These are phyloP conservation scores for Coptodon bakossiorum DNA, from an alignment of 2,113 vertebrate species.

Conservation along the genomic window DNA sequence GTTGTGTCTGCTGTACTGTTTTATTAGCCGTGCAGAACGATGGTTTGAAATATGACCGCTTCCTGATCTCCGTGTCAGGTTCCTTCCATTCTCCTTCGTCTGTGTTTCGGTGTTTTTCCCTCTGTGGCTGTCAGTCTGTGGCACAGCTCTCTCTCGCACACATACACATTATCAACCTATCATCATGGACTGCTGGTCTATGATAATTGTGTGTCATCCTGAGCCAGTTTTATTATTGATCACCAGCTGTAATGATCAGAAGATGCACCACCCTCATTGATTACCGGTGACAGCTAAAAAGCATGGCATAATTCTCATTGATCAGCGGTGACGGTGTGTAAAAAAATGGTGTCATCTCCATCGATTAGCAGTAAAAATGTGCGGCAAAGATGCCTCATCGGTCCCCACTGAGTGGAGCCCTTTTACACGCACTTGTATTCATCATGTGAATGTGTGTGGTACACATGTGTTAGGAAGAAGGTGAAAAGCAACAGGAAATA, in stretches of 20 bases:
- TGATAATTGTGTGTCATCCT: background rate
- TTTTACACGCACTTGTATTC: constrained; percentile 1
- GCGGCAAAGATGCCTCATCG: constrained; percentile 10
- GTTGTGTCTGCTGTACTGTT: background rate
- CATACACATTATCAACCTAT: background rate
- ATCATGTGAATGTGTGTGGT: background rate
- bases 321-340: constrained; percentile 24
- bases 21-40: background rate
- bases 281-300: constrained; percentile 53
- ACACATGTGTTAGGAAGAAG: background rate
- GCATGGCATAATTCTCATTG: constrained; percentile 51
- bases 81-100: constrained; percentile 9
- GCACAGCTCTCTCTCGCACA: background rate
- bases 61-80: constrained; percentile 9
- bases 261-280: constrained; percentile 49
- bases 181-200: background rate
- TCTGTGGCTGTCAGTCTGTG: background rate
- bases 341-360: constrained; percentile 26
- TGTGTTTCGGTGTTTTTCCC: background rate
- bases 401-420: background rate
- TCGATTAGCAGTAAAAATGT: constrained; percentile 49
- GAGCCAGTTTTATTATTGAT: constrained; percentile 8
- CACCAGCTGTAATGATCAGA: constrained; percentile 28
- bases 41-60: background rate
- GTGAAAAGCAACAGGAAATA: background rate